These are phyloP conservation scores for Hirtodrosophila cameraria DNA, from an alignment of 2,888 invertebrate genomes.

Conservation along the genomic window DNA sequence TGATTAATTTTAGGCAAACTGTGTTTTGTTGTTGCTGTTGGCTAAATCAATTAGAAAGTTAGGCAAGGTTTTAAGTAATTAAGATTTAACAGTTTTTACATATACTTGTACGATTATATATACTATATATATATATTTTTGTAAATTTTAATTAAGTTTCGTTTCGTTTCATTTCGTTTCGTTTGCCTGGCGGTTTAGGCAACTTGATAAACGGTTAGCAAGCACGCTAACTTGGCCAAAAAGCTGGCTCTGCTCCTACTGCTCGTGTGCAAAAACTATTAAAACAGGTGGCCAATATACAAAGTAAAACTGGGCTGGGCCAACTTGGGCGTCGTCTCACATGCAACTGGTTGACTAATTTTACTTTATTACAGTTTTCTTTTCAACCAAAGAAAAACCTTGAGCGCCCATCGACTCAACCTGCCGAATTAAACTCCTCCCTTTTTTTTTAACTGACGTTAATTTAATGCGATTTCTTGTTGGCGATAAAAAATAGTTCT, in stretches of 20 bases:
- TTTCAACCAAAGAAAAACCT: neutral
- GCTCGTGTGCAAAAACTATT: conserved; percentile 64
- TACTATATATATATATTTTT: conserved; percentile 1
- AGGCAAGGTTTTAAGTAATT: conserved; percentile 48
- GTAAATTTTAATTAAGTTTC: conserved; percentile 69
- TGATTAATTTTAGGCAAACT: conserved; percentile 3
- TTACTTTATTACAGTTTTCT: neutral
- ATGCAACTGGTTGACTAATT: conserved; percentile 75
- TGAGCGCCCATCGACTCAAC: neutral
- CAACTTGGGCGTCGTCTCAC: conserved; percentile 8
- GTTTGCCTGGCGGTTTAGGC: conserved; percentile 11
- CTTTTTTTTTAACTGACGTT: conserved; percentile 20
- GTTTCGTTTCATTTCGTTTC: too few species aligned
- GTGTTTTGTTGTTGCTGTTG: conserved; percentile 48
- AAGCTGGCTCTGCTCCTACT: too few species aligned
- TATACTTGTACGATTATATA: conserved; percentile 8
- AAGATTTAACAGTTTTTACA: conserved; percentile 25
- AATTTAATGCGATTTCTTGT: conserved; percentile 58
- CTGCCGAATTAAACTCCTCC: too few species aligned
- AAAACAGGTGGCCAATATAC: conserved; percentile 74
- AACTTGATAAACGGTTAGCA: conserved; percentile 51
- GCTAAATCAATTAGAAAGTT: conserved; percentile 53
- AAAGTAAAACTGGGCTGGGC: conserved; percentile 7
- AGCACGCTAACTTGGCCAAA: conserved; percentile 73
- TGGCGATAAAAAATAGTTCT: conserved; percentile 72